Base-by-base conservation (phyloP, 2,797 vertebrate genomes). In the Cossypha dichroa region DNA sequence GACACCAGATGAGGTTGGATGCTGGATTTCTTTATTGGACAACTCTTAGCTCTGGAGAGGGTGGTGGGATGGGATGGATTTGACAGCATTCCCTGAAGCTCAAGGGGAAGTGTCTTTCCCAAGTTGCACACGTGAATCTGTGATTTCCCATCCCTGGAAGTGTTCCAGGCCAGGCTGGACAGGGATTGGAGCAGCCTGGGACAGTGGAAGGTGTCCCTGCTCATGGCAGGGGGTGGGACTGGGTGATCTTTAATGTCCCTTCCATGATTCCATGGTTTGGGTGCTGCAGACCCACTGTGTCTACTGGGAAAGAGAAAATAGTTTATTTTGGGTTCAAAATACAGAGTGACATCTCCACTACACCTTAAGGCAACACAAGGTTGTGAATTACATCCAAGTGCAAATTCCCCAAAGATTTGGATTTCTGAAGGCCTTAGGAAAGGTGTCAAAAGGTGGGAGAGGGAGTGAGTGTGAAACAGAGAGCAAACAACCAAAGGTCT, bases 1-100 rank as follows among this genome's bases (percentile, higher is more conserved):
- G 97, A 98, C 98, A 43, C 97, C 98, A 6, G 98, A 98, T 38
- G 98, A 99, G 98, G 99, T 99, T 91, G 81, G 97, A 93, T 18
- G 9, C 46, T 88, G 76, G 28, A 33, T 85, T 62, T 84, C 31
- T 85, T 62, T 45, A 2, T 3, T 70, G 40, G 84, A 19, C 25
- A 70, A 0, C 22, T 78, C 56, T 59, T 29, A 23, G 54, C 29
- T 74, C 54, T 68, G 51, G 16, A 46, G 31, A 56, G 54, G 54
- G 34, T 36, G 46, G 13, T 45, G 59, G 46, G 69, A 9, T 66
- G 0, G 15, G 58, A 9, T 73, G 74, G 14, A 22, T 22, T 34
- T 66, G 74, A 7, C 33, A 38, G 16, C 23, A n/a, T 68, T 68
- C 48, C 38, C 48, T 60, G n/a, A 49, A 77, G 45, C 29, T 85